Conservation (phyloP, 2,797 vertebrate species). For the Falco rusticolus region DNA sequence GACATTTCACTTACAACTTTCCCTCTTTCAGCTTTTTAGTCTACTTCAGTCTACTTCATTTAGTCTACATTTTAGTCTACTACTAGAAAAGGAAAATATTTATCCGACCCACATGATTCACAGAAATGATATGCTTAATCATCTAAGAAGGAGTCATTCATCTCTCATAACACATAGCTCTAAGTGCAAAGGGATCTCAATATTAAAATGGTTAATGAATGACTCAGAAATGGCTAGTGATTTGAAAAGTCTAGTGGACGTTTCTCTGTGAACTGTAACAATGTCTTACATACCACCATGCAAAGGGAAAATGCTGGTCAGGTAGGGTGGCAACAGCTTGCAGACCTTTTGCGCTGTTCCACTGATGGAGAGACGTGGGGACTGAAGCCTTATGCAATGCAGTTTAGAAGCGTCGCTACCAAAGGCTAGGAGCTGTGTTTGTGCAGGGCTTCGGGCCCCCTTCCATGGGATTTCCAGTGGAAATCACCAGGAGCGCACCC, state of each 20-base stretch:
- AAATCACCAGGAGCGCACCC: conserved; percentile 39
- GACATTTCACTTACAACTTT: neutral
- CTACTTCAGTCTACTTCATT: no score
- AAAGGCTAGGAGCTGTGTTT: neutral
- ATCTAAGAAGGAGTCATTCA: neutral
- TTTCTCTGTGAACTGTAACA: neutral
- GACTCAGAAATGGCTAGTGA: neutral
- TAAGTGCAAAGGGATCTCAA: neutral
- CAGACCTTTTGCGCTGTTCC: neutral
- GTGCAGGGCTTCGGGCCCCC: neutral
- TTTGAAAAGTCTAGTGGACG: neutral
- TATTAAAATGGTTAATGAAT: neutral
- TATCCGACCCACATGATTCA: conserved; percentile 4
- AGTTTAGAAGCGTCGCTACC: accelerated
- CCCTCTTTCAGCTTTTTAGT: neutral
- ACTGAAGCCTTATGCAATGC: accelerated
- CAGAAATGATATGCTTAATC: neutral
- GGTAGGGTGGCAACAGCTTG: accelerated
- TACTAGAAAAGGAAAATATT: neutral
- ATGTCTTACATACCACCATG: accelerated
- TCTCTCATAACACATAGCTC: neutral
- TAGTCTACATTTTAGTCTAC: no score
- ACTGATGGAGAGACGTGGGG: neutral
- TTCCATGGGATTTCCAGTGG: conserved; percentile 45
- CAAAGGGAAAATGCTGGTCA: neutral